Base-by-base conservation (phyloP, 1,140 invertebrate genomes). In the Ips typographus region DNA sequence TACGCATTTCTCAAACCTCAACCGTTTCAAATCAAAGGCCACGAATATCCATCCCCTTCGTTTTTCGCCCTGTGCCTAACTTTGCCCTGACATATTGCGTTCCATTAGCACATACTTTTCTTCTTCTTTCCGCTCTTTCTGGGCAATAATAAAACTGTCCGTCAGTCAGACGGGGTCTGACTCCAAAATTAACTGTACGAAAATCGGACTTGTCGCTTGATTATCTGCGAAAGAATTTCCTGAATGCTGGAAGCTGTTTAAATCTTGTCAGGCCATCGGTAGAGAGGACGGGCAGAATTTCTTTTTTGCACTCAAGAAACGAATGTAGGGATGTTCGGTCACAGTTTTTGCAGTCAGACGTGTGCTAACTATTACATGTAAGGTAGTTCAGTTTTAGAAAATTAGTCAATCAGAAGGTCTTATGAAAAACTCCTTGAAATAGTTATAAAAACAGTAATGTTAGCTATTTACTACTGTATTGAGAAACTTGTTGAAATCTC, bases 171-270 rank as follows among this genome's bases (percentile, higher is more conserved):
- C 58, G 22, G 47, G 7, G 5, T 43, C 55, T 61, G 65, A 68
- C 65, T 68, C 4, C 41, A 47, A 68, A 66, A 68, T 68, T 68
- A 68, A 68, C 65, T 68, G 65, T 68, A 68, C 58, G 65, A 68
- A 68, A 60, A 68, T 68, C 57, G 57, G 65, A 68, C 58, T 68
- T 68, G 58, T 61, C 65, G 56, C 65, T 60, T 68, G 65, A 68
- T 68, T 68, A 68, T 68, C 47, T 40, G 7, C 56, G 58, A 66
- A 68, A 68, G 65, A 68, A 68, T 68, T 68, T 68, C n/a, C 57
- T 60, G 65, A 68, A 68, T 68, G 65, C 40, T 41, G 64, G 64
- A 6, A 66, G 53, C 64, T 66, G 64, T 58, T 66, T 66, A 66
- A 66, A 66, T 66, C 55, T 66, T 66, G 64, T 66, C 55, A 66